Base-by-base conservation (phyloP, 30 jellyfish, hydroid and myxozoan species). In the Rhopilema esculentum region DNA sequence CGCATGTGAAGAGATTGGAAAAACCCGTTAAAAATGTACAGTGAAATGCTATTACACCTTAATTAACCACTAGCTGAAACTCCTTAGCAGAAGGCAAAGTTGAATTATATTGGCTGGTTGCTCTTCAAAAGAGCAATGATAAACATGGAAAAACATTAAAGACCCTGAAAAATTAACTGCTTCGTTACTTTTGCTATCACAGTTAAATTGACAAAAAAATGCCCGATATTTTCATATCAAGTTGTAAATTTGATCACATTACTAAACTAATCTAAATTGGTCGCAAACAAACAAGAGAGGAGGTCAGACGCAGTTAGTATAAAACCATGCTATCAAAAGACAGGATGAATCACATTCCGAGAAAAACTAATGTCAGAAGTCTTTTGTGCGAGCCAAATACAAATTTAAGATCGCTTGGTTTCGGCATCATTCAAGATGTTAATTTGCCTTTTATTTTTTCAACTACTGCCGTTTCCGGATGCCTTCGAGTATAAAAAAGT, bases 401-500 rank as follows among this genome's bases (percentile, higher is more conserved):
- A 40, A 40, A 40, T 40, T 40, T 40, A 6, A 40, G 6, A 2
- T 12, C 57, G 57, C 9, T 12, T 40, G 57, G 57, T 40, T 40
- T 2, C 6, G 57, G n/a, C 25, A 52, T 26, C 79, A n/a, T 49
- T 77, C 83, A 77, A 29, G 90, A 80, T 12, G 75, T 27, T 29
- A 88, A 69, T 63, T 88, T 79, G 22, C 91, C 97, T 53, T 88
- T 88, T 52, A 93, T 93, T 65, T 97, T 78, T 53, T 93, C 97
- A 69, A 93, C 93, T 40, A 88, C 80, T 2, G 89, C 71, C 24
- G 93, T 91, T 63, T 93, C 97, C 20, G 98, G 98, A 71, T 93
- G 95, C 69, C 95, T 83, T 85, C 98, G 79, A 27, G 98, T 93
- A 66, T 93, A 93, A 81, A 93, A 93, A 27, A 93, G 97, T 27